These are phyloP conservation scores for Cephus pulcher DNA, from an alignment of 2,888 invertebrate species.

Conservation along the genomic window DNA sequence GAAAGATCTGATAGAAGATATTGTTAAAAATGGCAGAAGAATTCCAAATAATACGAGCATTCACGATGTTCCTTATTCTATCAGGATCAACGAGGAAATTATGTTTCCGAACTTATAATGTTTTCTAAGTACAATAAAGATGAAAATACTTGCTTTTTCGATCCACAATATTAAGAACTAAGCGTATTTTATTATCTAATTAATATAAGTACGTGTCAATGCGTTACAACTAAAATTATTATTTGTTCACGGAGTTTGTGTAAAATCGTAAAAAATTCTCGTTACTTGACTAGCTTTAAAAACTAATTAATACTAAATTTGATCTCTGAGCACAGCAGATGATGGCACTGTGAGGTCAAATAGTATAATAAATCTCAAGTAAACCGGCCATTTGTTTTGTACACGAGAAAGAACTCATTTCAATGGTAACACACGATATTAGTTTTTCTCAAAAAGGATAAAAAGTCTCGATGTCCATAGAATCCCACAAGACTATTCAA, in stretches of 20 bases:
- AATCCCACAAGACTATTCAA: not conserved
- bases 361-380: not conserved
- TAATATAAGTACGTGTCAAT: not conserved
- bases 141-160: not conserved
- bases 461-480: not conserved
- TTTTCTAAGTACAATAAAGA: not conserved
- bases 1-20: slow-evolving; percentile 68
- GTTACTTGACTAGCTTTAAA: not conserved
- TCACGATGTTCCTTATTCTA: slow-evolving; percentile 76
- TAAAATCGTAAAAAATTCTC: not conserved
- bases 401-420: not conserved
- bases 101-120: slow-evolving; percentile 36
- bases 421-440: not conserved
- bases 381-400: not conserved
- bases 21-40: slow-evolving; percentile 66
- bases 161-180: not conserved
- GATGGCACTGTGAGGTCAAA: not conserved
- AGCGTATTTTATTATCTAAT: not conserved
- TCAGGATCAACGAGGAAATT: slow-evolving; percentile 71
- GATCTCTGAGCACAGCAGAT: not conserved
- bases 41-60: slow-evolving; percentile 71
- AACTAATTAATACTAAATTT: not conserved
- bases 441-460: not conserved
- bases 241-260: not conserved
- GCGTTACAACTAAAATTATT: not conserved